Base-by-base conservation (phyloP, 2,113 vertebrate species). In the Excalfactoria chinensis region DNA sequence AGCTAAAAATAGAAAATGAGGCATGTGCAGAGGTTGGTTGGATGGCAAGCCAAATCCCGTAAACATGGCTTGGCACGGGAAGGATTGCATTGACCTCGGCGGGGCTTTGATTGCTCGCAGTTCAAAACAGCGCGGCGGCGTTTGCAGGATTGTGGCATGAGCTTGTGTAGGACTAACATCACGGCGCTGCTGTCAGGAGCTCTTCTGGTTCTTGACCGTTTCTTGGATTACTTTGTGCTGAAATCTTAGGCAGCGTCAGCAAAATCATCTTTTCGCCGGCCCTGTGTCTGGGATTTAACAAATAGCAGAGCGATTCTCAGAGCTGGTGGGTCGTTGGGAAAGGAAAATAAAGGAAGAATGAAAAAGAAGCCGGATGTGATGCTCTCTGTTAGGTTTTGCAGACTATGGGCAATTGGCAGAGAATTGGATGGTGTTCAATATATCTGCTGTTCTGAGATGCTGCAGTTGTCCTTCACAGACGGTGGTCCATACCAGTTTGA, bases 401-500 rank as follows among this genome's bases (percentile, higher is more conserved):
- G 69, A 14, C 60, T 43, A 7, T 35, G 70, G 88, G 48, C 48
- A 3, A 1, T 32, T 70, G 71, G 64, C 84, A 80, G 62, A 79
- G 46, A 89, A 48, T 7, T 49, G 73, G 81, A 10, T 41, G 55
- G 70, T 83, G 60, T 72, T 55, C 6, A 0, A 7, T 26, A 32
- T 85, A 76, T 26, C 35, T 9, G 0, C 46, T 67, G 0, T 63
- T 40, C 9, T 9, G 56, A 77, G 82, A 35, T 25, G 19, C 55
- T 64, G 43, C 64, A 43, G 26, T 25, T 18, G 6, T 23, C 17
- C 8, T 13, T 22, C 19, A 6, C 3, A 35, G 60, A 3, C 28
- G 56, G 41, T 0, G 0, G 70, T 25, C 28, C 8, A 1, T 7
- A 6, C 14, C 9, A 37, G 16, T 2, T 49, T 49, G 26, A 46